phyloP scores from a whole-genome alignment of 35 echinoderm and acorn worm genomes.

The Diadema setosum region DNA sequence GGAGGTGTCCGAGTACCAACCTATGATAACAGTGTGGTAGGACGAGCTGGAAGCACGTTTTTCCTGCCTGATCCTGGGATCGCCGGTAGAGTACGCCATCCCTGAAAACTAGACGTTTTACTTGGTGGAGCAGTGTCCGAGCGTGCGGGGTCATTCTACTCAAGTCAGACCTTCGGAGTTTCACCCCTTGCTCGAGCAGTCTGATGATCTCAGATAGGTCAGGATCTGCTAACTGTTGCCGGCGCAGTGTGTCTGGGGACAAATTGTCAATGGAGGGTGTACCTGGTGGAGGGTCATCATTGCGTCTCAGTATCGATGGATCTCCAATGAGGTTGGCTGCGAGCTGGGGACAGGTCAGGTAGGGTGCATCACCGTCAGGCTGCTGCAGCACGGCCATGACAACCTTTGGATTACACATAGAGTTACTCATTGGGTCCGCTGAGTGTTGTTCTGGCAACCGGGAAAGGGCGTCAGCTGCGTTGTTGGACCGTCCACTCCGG shows the following conservation, averaged over 20 bases:
- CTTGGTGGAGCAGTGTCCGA: neutral
- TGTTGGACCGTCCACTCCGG: slow-evolving; percentile 28
- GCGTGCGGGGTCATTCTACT: neutral
- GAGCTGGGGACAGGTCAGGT: neutral
- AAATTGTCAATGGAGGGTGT: too few relatives aligned
- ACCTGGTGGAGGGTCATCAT: too few relatives aligned
- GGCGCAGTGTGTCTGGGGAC: too few relatives aligned
- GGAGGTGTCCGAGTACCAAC: neutral
- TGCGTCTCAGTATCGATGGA: too few relatives aligned
- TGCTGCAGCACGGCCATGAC: neutral
- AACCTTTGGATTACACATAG: neutral
- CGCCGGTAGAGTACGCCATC: neutral
- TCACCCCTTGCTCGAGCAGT: neutral
- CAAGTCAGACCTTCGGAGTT: neutral
- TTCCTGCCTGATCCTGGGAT: neutral
- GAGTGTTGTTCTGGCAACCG: neutral
- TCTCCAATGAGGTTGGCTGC: too few relatives aligned
- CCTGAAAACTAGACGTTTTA: neutral
- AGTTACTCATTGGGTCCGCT: neutral
- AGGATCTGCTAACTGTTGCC: neutral
- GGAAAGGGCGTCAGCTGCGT: slow-evolving; percentile 49
- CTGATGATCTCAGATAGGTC: neutral
- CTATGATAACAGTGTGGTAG: neutral
- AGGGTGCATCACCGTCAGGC: neutral
- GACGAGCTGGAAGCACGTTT: neutral